A percentile compares a stretch with the other conserved stretches of the same genome.
These are phyloP conservation scores for Aphidius gifuensis DNA, from an alignment of 1,140 invertebrate species.

Conservation along the genomic window DNA sequence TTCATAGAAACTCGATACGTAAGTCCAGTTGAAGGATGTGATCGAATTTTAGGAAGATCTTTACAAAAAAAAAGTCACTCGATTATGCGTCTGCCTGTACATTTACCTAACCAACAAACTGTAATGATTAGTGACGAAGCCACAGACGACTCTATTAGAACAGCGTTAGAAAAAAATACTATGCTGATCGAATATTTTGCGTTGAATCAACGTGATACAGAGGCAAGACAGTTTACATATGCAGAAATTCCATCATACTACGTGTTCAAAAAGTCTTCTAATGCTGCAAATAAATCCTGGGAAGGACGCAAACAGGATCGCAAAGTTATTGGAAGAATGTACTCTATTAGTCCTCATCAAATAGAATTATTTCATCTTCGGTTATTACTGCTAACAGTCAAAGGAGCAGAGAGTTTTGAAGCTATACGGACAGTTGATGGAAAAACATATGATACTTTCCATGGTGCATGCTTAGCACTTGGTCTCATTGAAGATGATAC, in stretches of 20 bases:
- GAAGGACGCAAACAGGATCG: constrained; percentile 19
- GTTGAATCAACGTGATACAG: constrained; percentile 14
- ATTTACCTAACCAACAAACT: constrained; percentile 11
- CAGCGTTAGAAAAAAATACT: not conserved
- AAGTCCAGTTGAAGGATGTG: constrained; percentile 6
- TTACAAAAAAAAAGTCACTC: constrained; percentile 6
- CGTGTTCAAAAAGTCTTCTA: not conserved
- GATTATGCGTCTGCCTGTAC: constrained; percentile 10
- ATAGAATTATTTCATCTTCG: constrained; percentile 20
- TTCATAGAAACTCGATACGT: constrained; percentile 13
- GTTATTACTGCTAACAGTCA: constrained; percentile 15
- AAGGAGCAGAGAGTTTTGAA: constrained; percentile 16
- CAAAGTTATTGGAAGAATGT: constrained; percentile 22
- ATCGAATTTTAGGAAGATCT: constrained; percentile 8
- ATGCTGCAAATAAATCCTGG: not conserved
- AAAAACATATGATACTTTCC: constrained; percentile 7
- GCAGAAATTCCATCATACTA: constrained; percentile 17
- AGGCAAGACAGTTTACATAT: constrained; percentile 15
- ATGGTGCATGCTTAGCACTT: constrained; percentile 11
- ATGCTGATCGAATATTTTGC: constrained; percentile 17
- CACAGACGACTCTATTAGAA: constrained; percentile 3
- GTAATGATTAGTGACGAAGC: not conserved
- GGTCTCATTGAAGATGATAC: constrained; percentile 20
- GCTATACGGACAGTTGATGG: constrained; percentile 15
- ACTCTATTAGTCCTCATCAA: constrained; percentile 24